Conservation (phyloP, 2,797 vertebrate genomes). For the Manis crassicaudata region DNA sequence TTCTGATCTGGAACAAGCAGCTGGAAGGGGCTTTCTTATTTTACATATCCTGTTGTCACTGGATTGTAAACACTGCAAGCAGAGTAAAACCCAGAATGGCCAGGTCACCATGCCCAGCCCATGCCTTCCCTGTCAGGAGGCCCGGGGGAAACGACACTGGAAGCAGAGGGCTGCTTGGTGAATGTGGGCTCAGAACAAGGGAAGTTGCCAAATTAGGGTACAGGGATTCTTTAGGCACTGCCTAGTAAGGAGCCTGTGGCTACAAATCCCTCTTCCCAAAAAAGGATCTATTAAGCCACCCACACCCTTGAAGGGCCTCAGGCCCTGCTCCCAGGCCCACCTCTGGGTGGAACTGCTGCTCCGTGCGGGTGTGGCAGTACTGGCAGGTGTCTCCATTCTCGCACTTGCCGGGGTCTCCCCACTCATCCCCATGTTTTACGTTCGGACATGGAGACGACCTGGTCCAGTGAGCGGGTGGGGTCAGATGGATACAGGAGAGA, state of each 20-base stretch:
- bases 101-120: not conserved
- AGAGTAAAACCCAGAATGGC: not conserved
- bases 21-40: not conserved
- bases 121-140: not conserved
- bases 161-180: not conserved
- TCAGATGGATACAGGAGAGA: not conserved
- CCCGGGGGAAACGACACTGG: not conserved
- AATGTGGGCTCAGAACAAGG: not conserved
- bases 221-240: not conserved
- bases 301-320: not conserved
- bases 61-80: not conserved
- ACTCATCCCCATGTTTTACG: slow-evolving; percentile 98
- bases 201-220: not conserved
- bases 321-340: slow-evolving; percentile 79
- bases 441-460: slow-evolving; percentile 97
- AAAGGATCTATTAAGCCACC: not conserved
- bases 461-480: slow-evolving; percentile 49
- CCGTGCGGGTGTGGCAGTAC: slow-evolving; percentile 98
- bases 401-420: slow-evolving; percentile 99
- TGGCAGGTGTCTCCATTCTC: slow-evolving; percentile 96
- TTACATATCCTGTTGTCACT: not conserved
- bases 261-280: not conserved
- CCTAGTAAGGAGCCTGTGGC: not conserved
- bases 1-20: not conserved
- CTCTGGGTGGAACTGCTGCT: slow-evolving; percentile 99